Evolutionary conservation across 2,113 vertebrate species (phyloP), one percentile per base, ranked within the genome.

Genomic region (Lepidiolamprologus cunningtoni): DNA sequence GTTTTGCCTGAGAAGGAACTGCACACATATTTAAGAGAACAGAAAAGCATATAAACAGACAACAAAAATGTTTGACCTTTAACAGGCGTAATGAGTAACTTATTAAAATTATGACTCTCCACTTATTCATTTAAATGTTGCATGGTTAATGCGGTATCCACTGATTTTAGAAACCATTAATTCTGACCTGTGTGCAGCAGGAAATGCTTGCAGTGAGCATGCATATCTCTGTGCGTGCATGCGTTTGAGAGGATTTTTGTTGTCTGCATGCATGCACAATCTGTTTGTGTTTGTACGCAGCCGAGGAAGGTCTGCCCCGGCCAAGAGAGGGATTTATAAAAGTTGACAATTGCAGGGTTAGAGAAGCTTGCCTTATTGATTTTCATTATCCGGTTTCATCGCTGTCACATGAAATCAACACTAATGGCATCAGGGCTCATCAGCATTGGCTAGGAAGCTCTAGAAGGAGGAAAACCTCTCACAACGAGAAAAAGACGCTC

Each of bases 311-410:
- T 68, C 52, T 5, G 14, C 4, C 2, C 8, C 0, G 4, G 89
- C 91, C 87, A 84, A 87, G 33, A 87, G 16, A 58, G 52, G 84
- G 80, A 91, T 94, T 95, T 94, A 93, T 92, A 87, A 90, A 94
- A 84, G 57, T 82, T 93, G 92, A 94, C 88, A 91, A 93, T 89
- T 86, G 91, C 68, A 57, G 82, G 90, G 90, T 92, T 86, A 86
- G 86, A 91, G 84, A 87, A 82, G 90, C 86, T 92, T 42, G 73
- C 66, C 82, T 87, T 93, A 94, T 95, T 92, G 93, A 95, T 95
- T 94, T 93, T 89, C 84, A 94, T 93, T 90, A 94, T 94, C 91
- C 4, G 17, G 89, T 93, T 92, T 93, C 93, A 94, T 91, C 73
- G 45, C 91, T 93, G 93, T 94, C 93, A 84, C 84, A 90, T 92